Percentiles rank a stretch among this genome's conserved stretches.
These are phyloP conservation scores for Subacronicta megacephala DNA, from an alignment of 2,888 invertebrate genomes.

Conservation along the genomic window DNA sequence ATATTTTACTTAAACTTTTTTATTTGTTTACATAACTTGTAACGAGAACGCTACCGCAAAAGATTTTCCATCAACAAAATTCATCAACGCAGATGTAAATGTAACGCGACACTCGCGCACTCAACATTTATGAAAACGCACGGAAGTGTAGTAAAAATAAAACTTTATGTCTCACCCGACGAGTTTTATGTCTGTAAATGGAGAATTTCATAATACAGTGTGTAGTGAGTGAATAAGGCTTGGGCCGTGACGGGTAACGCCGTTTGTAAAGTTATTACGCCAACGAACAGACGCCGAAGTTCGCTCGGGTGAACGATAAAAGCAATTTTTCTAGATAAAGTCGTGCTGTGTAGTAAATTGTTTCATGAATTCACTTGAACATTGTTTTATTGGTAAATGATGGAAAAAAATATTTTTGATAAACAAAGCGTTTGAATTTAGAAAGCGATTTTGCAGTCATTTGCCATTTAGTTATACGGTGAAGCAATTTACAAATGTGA, in stretches of 20 bases:
- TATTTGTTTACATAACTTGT: slow-evolving; percentile 20
- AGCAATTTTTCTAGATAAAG: slow-evolving; percentile 46
- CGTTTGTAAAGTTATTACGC: slow-evolving; percentile 68
- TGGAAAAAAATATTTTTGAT: background rate
- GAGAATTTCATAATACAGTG: slow-evolving; percentile 61
- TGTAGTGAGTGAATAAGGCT: slow-evolving; percentile 59
- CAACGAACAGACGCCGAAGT: slow-evolving; percentile 54
- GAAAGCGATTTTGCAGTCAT: too few relatives aligned
- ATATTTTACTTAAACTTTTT: background rate
- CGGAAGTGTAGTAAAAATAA: slow-evolving; percentile 69
- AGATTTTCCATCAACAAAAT: slow-evolving; percentile 62
- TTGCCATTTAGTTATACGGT: too few relatives aligned
- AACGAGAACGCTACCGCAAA: slow-evolving; percentile 34
- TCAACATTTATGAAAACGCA: slow-evolving; percentile 67
- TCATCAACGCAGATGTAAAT: slow-evolving; percentile 56
- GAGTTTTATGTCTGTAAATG: slow-evolving; percentile 62
- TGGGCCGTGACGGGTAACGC: slow-evolving; percentile 62
- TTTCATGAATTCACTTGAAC: slow-evolving; percentile 33
- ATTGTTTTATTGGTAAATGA: slow-evolving; percentile 5
- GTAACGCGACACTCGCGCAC: slow-evolving; percentile 53
- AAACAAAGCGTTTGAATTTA: background rate
- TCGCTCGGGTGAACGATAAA: slow-evolving; percentile 40
- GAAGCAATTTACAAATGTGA: too few relatives aligned
- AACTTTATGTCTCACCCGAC: slow-evolving; percentile 63
- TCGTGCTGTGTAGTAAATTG: slow-evolving; percentile 34